Conservation (phyloP, 2,797 vertebrate species). For the Lindbergichthys nudifrons region DNA sequence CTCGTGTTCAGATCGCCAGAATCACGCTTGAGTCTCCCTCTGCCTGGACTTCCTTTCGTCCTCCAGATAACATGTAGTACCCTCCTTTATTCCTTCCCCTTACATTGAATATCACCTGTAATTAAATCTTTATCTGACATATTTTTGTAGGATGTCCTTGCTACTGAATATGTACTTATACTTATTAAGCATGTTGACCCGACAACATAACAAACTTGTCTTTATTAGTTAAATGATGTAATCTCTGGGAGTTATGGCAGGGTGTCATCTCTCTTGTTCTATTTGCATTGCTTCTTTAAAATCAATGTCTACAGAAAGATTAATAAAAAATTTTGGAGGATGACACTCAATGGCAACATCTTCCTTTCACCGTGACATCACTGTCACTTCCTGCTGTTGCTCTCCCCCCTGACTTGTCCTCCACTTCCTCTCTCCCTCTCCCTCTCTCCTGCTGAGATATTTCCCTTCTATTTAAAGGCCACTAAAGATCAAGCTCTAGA, state of each 20-base stretch:
- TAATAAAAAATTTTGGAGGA: neutral
- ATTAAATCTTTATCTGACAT: too few species aligned
- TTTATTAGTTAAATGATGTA: neutral
- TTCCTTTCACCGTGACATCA: neutral
- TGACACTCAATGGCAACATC: neutral
- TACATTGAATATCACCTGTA: too few species aligned
- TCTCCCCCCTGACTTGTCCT: conserved; percentile 23
- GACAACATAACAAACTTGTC: neutral
- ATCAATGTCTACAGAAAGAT: neutral
- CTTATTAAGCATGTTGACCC: neutral
- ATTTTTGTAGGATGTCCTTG: too few species aligned
- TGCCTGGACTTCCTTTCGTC: too few species aligned
- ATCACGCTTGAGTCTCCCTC: too few species aligned
- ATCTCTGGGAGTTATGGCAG: neutral
- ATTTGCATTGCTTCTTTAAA: neutral
- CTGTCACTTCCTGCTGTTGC: conserved; percentile 4
- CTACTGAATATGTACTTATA: neutral
- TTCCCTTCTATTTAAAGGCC: conserved; percentile 77
- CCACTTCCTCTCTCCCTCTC: conserved; percentile 28
- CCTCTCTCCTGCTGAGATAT: conserved; percentile 57
- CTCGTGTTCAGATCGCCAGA: too few species aligned
- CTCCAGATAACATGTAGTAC: too few species aligned
- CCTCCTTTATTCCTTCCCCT: too few species aligned
- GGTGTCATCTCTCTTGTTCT: neutral
- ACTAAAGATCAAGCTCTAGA: conserved; percentile 77